Percentiles rank a stretch among this genome's conserved stretches.
phyloP scores from a whole-genome alignment of 2,888 invertebrate genomes.

The Arctia plantaginis region DNA sequence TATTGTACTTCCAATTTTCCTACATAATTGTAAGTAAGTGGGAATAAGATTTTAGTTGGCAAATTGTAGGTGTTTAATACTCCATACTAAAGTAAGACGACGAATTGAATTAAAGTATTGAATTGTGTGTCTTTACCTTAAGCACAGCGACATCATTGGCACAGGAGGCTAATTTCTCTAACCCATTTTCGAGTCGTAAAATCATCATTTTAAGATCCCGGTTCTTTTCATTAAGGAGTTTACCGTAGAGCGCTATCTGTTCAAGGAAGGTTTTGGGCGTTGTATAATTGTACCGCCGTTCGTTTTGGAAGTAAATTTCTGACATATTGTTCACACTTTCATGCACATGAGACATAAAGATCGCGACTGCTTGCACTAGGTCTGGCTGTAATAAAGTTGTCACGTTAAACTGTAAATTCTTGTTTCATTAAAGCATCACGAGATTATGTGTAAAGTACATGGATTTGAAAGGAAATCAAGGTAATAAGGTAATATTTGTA shows the following conservation, averaged over 20 bases:
- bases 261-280: conserved; percentile 98
- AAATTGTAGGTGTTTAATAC: too few relatives aligned
- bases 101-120: background rate
- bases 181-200: conserved; percentile 93
- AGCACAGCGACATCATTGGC: conserved; percentile 94
- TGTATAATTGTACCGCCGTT: conserved; percentile 97
- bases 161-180: conserved; percentile 94
- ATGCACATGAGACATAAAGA: conserved; percentile 97
- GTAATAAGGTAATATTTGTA: too few relatives aligned
- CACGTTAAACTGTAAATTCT: background rate
- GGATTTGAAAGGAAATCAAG: too few relatives aligned
- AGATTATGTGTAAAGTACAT: too few relatives aligned
- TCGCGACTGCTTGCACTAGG: conserved; percentile 89
- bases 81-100: too few relatives aligned
- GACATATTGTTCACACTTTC: conserved; percentile 95
- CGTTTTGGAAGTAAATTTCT: conserved; percentile 91
- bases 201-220: conserved; percentile 91
- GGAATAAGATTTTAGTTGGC: too few relatives aligned
- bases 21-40: too few relatives aligned
- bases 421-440: too few relatives aligned
- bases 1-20: too few relatives aligned
- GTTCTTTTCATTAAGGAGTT: conserved; percentile 89
- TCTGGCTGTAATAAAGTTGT: conserved; percentile 70
- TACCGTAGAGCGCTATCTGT: conserved; percentile 93
- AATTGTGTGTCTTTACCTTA: conserved; percentile 83